Conservation (phyloP, 2,113 vertebrate genomes). For the Bubo scandiacus region DNA sequence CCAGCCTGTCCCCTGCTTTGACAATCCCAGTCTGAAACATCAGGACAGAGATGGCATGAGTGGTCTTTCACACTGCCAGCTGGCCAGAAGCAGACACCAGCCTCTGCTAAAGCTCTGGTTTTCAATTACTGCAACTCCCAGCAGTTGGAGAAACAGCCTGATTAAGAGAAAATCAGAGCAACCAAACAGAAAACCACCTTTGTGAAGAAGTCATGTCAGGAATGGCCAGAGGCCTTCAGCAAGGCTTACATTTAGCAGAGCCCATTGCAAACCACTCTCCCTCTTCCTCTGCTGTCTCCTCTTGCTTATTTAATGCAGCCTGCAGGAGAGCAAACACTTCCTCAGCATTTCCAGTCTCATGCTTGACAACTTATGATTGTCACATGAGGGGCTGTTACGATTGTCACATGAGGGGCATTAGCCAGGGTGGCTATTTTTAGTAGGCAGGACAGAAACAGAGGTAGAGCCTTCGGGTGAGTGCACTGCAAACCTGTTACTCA, state of each 20-base stretch:
- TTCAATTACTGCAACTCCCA: neutral
- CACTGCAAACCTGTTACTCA: neutral
- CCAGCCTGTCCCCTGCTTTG: neutral
- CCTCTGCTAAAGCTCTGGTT: neutral
- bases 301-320: neutral
- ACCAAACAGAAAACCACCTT: neutral
- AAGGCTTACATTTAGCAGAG: neutral
- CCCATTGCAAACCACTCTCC: neutral
- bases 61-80: neutral
- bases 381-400: neutral
- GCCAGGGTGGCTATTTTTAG: constrained; percentile 12
- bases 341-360: neutral
- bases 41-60: neutral
- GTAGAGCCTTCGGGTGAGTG: neutral
- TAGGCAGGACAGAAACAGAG: neutral
- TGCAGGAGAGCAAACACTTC: neutral
- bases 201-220: neutral
- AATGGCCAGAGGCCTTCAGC: neutral
- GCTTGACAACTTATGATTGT: neutral
- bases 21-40: neutral
- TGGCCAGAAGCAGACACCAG: neutral
- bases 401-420: neutral
- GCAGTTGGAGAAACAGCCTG: neutral
- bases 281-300: neutral
- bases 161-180: neutral